Evolutionary conservation across 2,888 invertebrate genomes (phyloP), one percentile per base, ranked within the genome.

Genomic region (Exocentrus adspersus): DNA sequence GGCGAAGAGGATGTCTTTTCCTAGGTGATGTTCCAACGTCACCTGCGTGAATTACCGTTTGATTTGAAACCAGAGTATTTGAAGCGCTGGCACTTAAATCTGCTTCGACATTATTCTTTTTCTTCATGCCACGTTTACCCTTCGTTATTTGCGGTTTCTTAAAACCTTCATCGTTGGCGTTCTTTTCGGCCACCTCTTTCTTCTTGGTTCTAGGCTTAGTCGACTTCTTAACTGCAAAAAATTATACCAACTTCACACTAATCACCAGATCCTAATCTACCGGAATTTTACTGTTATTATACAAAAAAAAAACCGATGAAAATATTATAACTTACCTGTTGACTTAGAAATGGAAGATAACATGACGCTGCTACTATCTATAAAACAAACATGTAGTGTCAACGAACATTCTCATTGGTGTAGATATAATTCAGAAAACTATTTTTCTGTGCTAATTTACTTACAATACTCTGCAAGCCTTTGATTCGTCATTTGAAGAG

Each of bases 391-490:
- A n/a, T n/a, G n/a, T n/a, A n/a, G n/a, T n/a, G n/a, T n/a, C n/a
- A n/a, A n/a, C n/a, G n/a, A n/a, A n/a, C n/a, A n/a, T n/a, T n/a
- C n/a, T n/a, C n/a, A n/a, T n/a, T n/a, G n/a, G n/a, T n/a, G n/a
- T n/a, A n/a, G n/a, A n/a, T n/a, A n/a, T n/a, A n/a, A n/a, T n/a
- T n/a, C n/a, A n/a, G n/a, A n/a, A n/a, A n/a, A n/a, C n/a, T n/a
- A n/a, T n/a, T n/a, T n/a, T n/a, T n/a, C n/a, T 24, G 7, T 24
- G 24, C 10, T 7, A 19, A 43, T 14, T 17, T 24, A 56, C 57
- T 45, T 46, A 57, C 57, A 46, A n/a, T n/a, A n/a, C n/a, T n/a
- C 6, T 32, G 5, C 30, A 57, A 19, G 4, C n/a, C 12, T 19
- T 20, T 57, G 10, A 30, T 20, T 57, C 6, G 5, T 1, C 1